Evolutionary conservation across 2,888 invertebrate genomes (phyloP).

Genomic region (Axea sp.): DNA sequence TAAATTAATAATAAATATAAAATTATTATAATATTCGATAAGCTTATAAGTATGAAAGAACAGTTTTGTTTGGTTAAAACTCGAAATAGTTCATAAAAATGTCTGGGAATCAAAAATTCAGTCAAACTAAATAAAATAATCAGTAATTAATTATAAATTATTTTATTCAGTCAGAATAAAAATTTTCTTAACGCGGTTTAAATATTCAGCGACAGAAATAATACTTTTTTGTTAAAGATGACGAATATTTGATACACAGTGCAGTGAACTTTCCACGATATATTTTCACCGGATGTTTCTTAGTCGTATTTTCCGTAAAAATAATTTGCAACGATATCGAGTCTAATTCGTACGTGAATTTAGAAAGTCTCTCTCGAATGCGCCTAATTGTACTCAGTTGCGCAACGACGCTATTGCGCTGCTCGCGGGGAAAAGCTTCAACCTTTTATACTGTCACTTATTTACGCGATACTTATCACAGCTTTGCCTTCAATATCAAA

Average conservation of each 20-base stretch:
- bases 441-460: constrained; percentile 64
- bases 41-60: too few relatives aligned
- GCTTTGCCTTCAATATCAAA: constrained; percentile 31
- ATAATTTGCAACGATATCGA: constrained; percentile 49
- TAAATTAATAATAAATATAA: too few relatives aligned
- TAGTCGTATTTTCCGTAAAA: constrained; percentile 44
- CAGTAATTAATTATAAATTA: too few relatives aligned
- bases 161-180: too few relatives aligned
- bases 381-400: constrained; percentile 67
- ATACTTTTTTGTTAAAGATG: too few relatives aligned
- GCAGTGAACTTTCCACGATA: constrained; percentile 35
- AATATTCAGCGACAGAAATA: too few relatives aligned
- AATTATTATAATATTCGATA: too few relatives aligned
- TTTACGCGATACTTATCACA: constrained; percentile 51
- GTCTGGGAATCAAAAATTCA: too few relatives aligned
- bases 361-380: constrained; percentile 70
- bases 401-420: constrained; percentile 60
- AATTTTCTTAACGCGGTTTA: too few relatives aligned
- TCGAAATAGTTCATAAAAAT: too few relatives aligned
- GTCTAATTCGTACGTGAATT: constrained; percentile 74
- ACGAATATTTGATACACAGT: constrained; percentile 16
- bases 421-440: constrained; percentile 47
- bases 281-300: constrained; percentile 54
- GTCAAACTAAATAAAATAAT: too few relatives aligned
- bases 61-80: too few relatives aligned